These are phyloP conservation scores for Neocrepidodera transversa DNA, from an alignment of 2,888 invertebrate species.

Conservation along the genomic window DNA sequence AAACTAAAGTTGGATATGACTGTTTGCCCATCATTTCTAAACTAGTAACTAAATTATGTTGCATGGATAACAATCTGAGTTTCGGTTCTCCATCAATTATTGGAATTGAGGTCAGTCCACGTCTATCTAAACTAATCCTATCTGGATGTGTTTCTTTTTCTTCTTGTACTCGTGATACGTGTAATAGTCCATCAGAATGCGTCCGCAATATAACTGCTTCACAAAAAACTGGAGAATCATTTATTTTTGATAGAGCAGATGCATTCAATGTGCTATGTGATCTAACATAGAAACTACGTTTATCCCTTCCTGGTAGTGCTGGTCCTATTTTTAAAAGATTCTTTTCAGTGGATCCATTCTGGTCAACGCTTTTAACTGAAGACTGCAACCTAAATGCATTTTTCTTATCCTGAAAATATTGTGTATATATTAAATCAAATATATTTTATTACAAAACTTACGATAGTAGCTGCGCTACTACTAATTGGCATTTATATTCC, in stretches of 20 bases:
- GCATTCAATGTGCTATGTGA: conserved; percentile 64
- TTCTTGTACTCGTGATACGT: conserved; percentile 73
- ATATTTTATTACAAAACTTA: conserved; percentile 44
- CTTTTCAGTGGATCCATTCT: conserved; percentile 48
- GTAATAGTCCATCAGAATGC: conserved; percentile 70
- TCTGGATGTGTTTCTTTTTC: conserved; percentile 87
- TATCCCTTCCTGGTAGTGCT: conserved; percentile 52
- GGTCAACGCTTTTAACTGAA: conserved; percentile 44
- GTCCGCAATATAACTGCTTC: conserved; percentile 62
- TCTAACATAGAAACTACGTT: conserved; percentile 54
- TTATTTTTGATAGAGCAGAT: conserved; percentile 45
- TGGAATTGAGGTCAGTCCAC: conserved; percentile 84
- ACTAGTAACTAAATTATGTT: conserved; percentile 87
- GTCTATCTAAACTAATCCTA: conserved; percentile 85
- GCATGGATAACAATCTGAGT: conserved; percentile 84
- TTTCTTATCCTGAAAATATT: conserved; percentile 53
- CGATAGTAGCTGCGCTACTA: conserved; percentile 56
- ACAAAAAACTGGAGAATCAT: conserved; percentile 29
- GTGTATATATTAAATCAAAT: background rate
- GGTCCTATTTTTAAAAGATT: conserved; percentile 56
- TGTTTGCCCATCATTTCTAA: conserved; percentile 68
- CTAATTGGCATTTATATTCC: conserved; percentile 57
- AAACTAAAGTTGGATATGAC: conserved; percentile 78
- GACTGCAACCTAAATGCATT: conserved; percentile 47
- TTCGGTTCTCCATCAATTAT: conserved; percentile 77